Evolutionary conservation across 1,140 invertebrate genomes (phyloP), one percentile per base, ranked within the genome.

Genomic region (Maconellicoccus hirsutus): DNA sequence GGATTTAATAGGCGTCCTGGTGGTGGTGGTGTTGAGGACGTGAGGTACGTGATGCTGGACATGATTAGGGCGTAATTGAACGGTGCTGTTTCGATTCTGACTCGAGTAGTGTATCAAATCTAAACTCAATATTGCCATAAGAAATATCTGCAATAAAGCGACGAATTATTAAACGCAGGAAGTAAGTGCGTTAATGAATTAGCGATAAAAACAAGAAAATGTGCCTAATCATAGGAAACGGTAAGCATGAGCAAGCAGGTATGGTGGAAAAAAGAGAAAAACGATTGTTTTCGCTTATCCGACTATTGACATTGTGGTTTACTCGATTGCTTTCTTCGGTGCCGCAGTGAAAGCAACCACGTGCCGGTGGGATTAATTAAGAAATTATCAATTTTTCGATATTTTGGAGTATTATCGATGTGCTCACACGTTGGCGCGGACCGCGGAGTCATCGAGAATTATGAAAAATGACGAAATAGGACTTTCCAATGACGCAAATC

Each of bases 111-210:
- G 61, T 12, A 66, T 8, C 25, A 66, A 26, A 14, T 66, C 25
- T 66, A 66, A 19, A 66, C 61, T 66, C 61, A 66, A 19, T 8
- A 66, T 26, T 23, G 61, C 61, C 61, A 66, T 66, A 26, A 66
- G 25, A 26, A 66, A 66, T 66, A 66, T 66, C 61, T 66, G 61
- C 6, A 66, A 66, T 14, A 66, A 25, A 66, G 42, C 42, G 42
- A 12, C 29, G 42, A 8, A 52, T 52, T 16, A 16, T 52, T 52
- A 52, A 14, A 52, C 6, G 6, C 42, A 14, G 42, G 42, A 52
- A 52, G 42, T 19, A 19, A 16, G 42, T 52, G 16, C 29, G 42
- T 52, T 52, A 52, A 52, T 52, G 42, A 52, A 52, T 52, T 52
- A 19, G 3, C 42, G 6, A 52, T 16, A 6, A 16, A 19, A 12